Evolutionary conservation across 2,888 invertebrate genomes (phyloP).

Genomic region (Habrosyne pyritoides): DNA sequence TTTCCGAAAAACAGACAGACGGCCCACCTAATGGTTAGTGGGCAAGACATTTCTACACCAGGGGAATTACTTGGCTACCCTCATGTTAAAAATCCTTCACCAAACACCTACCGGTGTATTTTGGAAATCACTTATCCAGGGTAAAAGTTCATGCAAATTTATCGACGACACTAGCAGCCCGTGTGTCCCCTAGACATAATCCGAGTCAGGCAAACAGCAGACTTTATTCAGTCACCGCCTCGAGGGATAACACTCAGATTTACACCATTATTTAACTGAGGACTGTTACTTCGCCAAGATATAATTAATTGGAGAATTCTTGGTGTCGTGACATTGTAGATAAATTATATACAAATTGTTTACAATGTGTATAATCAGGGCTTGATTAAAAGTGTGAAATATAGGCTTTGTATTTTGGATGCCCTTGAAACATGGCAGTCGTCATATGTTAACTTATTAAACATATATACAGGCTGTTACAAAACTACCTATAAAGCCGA

Average conservation of each 20-base stretch:
- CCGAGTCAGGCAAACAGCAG: conserved; percentile 39
- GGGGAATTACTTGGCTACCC: no score
- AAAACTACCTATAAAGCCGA: no score
- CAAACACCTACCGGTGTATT: no score
- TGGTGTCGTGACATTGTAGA: conserved; percentile 6
- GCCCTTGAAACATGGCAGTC: no score
- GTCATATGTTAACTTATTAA: no score
- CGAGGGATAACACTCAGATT: conserved; percentile 52
- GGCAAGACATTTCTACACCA: no score
- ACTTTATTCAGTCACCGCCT: conserved; percentile 46
- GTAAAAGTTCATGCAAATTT: neutral
- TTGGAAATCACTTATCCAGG: neutral
- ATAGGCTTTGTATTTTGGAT: no score
- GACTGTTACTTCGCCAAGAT: conserved; percentile 43
- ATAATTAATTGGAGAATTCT: conserved; percentile 52
- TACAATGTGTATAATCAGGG: neutral
- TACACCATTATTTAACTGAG: conserved; percentile 53
- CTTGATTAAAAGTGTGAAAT: no score
- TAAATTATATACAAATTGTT: conserved; percentile 18
- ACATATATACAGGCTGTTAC: no score
- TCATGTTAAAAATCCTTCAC: no score
- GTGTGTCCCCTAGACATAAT: conserved; percentile 30
- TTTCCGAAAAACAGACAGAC: no score
- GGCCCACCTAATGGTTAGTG: no score
- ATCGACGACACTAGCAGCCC: neutral